These are phyloP conservation scores for Oncorhynchus nerka DNA, from an alignment of 2,113 vertebrate species.

Conservation along the genomic window DNA sequence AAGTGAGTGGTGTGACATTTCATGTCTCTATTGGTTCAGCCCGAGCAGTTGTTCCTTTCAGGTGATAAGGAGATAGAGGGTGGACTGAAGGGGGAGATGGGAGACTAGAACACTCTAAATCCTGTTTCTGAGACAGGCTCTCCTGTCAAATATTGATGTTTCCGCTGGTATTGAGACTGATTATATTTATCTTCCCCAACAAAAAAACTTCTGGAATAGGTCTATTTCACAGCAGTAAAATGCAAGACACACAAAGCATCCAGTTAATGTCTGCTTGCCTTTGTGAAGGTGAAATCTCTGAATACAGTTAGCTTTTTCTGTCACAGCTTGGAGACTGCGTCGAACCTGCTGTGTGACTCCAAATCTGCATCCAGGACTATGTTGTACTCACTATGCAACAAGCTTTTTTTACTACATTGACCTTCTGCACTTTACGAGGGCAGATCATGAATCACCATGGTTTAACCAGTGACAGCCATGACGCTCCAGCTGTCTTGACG, in stretches of 20 bases:
- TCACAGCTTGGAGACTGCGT: constrained; percentile 9
- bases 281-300: constrained; percentile 22
- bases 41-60: constrained; percentile 30
- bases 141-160: constrained; percentile 32
- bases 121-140: constrained; percentile 36
- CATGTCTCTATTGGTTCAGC: constrained; percentile 9
- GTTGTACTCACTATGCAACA: constrained; percentile 2
- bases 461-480: neutral
- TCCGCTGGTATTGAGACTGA: constrained; percentile 18
- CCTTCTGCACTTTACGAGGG: neutral
- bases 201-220: neutral
- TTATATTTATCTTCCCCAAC: constrained; percentile 14
- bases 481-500: constrained; percentile 11
- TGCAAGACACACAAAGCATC: neutral
- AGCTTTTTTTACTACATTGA: constrained; percentile 4
- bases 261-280: neutral
- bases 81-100: constrained; percentile 21
- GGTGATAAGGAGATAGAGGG: constrained; percentile 11
- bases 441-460: constrained; percentile 7
- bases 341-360: constrained; percentile 17
- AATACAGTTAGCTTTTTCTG: constrained; percentile 20
- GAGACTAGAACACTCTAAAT: constrained; percentile 21
- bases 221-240: constrained; percentile 17
- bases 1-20: constrained; percentile 16
- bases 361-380: constrained; percentile 6